A percentile compares a stretch with the other conserved stretches of the same genome.
Conservation (phyloP, 30 jellyfish, hydroid and myxozoan genomes). For the Hydra vulgaris region DNA sequence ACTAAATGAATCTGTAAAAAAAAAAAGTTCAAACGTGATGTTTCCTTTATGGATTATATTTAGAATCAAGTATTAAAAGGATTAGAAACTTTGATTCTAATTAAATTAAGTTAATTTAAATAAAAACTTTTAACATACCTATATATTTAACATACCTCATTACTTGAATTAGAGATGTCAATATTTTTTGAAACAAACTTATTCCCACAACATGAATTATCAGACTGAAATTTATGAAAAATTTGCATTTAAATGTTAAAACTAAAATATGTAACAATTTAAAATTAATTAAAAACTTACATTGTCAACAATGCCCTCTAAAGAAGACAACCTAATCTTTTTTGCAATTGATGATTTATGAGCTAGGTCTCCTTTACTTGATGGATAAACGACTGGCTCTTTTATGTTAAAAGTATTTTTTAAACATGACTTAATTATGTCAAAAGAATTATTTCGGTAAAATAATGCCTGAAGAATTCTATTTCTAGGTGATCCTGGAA, state of each 20-base stretch:
- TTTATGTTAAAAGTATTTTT: not conserved
- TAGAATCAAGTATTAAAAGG: not conserved
- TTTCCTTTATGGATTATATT: not conserved
- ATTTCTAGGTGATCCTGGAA: constrained; percentile 17
- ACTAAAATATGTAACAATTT: not conserved
- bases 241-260: not conserved
- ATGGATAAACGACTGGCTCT: not conserved
- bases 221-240: not conserved
- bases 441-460: not conserved
- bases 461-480: not conserved
- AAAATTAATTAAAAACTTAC: not conserved
- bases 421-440: not conserved
- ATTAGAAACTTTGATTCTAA: not conserved
- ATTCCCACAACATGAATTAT: not conserved
- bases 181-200: not conserved
- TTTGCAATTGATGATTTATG: not conserved
- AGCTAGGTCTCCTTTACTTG: not conserved
- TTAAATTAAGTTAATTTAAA: not conserved
- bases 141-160: not conserved
- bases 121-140: not conserved
- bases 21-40: not conserved
- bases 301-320: not conserved
- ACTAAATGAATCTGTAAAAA: not conserved
- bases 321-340: not conserved
- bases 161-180: not conserved